phyloP scores from a whole-genome alignment of 1,140 invertebrate species.

The Drosophila albomicans region DNA sequence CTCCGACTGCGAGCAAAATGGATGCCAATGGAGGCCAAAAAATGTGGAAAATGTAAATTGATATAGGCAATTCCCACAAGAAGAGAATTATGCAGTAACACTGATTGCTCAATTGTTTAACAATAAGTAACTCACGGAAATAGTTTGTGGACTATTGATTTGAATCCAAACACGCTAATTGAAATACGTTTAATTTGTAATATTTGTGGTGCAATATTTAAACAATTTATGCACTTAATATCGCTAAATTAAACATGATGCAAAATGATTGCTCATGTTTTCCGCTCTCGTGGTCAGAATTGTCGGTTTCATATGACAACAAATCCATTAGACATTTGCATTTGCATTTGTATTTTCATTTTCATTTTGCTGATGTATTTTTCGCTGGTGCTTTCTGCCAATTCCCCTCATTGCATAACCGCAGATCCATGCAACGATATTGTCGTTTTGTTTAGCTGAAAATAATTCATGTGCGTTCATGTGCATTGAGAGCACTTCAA shows the following conservation, averaged over 20 bases:
- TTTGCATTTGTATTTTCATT: slow-evolving; percentile 1
- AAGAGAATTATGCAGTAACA: background rate
- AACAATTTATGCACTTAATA: slow-evolving; percentile 15
- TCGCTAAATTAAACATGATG: slow-evolving; percentile 15
- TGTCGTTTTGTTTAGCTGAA: slow-evolving; percentile 30
- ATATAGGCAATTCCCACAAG: background rate
- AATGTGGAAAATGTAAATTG: background rate
- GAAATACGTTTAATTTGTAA: background rate
- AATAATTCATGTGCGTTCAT: slow-evolving; percentile 51
- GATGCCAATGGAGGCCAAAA: background rate
- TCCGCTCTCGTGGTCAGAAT: slow-evolving; percentile 6
- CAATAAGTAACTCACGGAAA: background rate
- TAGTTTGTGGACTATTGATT: background rate
- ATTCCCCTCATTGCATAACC: background rate
- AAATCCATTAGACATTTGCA: slow-evolving; percentile 42
- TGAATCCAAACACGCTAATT: background rate
- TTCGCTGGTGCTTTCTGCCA: background rate
- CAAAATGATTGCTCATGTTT: slow-evolving; percentile 36
- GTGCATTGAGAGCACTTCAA: slow-evolving; percentile 67
- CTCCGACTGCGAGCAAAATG: background rate
- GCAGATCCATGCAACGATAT: slow-evolving; percentile 10
- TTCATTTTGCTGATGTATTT: slow-evolving; percentile 3
- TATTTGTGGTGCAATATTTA: background rate
- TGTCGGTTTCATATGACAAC: slow-evolving; percentile 44
- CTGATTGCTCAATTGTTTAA: background rate